Conservation (phyloP, 2,888 invertebrate genomes). For the Drosophila kanekoi region DNA sequence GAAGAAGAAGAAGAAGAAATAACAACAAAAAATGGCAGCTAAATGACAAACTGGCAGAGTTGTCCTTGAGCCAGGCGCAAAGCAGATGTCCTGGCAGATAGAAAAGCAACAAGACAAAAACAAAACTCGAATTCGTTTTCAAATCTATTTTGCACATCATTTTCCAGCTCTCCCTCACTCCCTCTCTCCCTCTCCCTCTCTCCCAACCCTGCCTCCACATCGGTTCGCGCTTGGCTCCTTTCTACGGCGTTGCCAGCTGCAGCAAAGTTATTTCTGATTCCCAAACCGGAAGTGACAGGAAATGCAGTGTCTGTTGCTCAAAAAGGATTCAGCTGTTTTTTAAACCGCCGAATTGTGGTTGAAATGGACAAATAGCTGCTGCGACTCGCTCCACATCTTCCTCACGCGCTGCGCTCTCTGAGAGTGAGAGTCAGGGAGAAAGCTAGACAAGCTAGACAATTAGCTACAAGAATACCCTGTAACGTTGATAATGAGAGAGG, state of each 20-base stretch:
- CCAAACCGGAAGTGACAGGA: slow-evolving; percentile 41
- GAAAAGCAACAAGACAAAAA: slow-evolving; percentile 5
- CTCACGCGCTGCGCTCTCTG: background rate
- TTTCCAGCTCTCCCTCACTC: slow-evolving; percentile 4
- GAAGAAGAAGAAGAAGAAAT: slow-evolving; percentile 20
- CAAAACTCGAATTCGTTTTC: slow-evolving; percentile 48
- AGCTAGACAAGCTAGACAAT: too few species aligned
- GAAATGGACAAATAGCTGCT: too few species aligned
- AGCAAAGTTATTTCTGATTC: slow-evolving; percentile 15
- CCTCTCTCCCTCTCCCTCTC: background rate
- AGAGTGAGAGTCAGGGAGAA: too few species aligned
- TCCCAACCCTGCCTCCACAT: background rate
- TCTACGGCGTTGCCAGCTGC: slow-evolving; percentile 18
- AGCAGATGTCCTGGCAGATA: slow-evolving; percentile 22
- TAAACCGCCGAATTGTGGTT: slow-evolving; percentile 14
- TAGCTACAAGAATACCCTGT: too few species aligned
- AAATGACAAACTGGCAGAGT: slow-evolving; percentile 25
- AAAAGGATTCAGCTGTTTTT: slow-evolving; percentile 18
- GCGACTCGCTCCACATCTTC: too few species aligned
- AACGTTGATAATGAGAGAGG: too few species aligned
- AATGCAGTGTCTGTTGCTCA: slow-evolving; percentile 36
- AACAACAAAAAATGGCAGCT: background rate
- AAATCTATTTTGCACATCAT: slow-evolving; percentile 58
- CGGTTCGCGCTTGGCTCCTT: slow-evolving; percentile 24
- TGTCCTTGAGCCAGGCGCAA: slow-evolving; percentile 49